Evolutionary conservation across 2,888 invertebrate genomes (phyloP).

Genomic region (Philereme vetulata): DNA sequence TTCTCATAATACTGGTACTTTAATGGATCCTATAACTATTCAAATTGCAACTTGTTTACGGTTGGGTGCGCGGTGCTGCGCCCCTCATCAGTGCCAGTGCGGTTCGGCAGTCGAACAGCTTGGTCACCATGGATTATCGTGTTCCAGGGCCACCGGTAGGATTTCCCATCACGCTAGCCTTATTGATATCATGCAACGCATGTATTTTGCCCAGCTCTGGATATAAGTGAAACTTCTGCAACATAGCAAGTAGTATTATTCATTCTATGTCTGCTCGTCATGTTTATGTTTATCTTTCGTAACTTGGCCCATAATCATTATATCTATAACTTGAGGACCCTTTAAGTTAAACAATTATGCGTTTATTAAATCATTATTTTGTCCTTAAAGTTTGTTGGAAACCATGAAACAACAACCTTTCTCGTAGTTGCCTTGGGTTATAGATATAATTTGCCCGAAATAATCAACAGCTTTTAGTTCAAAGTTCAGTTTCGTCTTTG

Average conservation of each 20-base stretch:
- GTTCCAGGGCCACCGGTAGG: too few species aligned
- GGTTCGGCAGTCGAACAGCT: too few species aligned
- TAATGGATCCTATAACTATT: too few species aligned
- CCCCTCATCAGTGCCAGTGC: too few species aligned
- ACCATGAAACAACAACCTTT: slow-evolving; percentile 14
- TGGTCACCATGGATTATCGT: too few species aligned
- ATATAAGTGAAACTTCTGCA: slow-evolving; percentile 4
- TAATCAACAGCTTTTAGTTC: not conserved
- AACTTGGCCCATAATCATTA: slow-evolving; percentile 46
- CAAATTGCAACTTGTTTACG: too few species aligned
- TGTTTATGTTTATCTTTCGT: slow-evolving; percentile 60
- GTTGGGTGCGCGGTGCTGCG: too few species aligned
- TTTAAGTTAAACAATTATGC: slow-evolving; percentile 32
- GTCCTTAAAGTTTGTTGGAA: slow-evolving; percentile 25
- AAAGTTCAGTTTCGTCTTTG: too few species aligned
- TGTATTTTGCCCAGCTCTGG: too few species aligned
- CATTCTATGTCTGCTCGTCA: slow-evolving; percentile 46
- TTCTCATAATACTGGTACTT: too few species aligned
- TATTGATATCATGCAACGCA: too few species aligned
- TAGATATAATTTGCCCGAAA: not conserved
- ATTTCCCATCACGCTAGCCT: too few species aligned
- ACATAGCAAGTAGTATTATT: slow-evolving; percentile 1
- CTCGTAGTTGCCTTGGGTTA: slow-evolving; percentile 4
- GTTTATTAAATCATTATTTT: slow-evolving; percentile 35
- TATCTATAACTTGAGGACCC: slow-evolving; percentile 37